Percentiles rank a stretch among this genome's conserved stretches.
Evolutionary conservation across 2,888 invertebrate species (phyloP).

Genomic region (Pollenia amentaria): DNA sequence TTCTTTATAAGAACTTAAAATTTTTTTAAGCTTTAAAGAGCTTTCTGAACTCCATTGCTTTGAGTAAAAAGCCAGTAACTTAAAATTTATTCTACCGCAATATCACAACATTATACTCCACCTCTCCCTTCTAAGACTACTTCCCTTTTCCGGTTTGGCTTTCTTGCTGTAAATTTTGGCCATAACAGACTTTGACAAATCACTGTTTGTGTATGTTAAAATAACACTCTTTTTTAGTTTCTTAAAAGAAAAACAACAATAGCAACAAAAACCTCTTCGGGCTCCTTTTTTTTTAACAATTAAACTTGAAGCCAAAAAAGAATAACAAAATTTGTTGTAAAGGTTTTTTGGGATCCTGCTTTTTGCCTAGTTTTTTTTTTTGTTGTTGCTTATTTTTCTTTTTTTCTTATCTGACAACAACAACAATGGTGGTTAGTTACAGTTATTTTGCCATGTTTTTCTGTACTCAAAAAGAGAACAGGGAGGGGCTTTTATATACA

Average conservation of each 20-base stretch:
- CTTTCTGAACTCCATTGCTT: background rate
- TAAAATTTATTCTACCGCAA: constrained; percentile 1
- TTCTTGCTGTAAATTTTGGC: constrained; percentile 32
- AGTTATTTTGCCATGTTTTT: constrained; percentile 39
- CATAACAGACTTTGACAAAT: constrained; percentile 67
- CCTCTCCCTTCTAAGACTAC: background rate
- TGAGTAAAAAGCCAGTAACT: background rate
- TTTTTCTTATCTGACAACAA: constrained; percentile 26
- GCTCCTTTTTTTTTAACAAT: constrained; percentile 12
- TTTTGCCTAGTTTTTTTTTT: background rate
- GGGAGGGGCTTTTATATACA: constrained; percentile 55
- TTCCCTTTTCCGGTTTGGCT: background rate
- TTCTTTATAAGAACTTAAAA: too few species aligned
- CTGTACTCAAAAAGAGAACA: background rate
- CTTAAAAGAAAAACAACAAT: constrained; percentile 9
- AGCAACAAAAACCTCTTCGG: constrained; percentile 7
- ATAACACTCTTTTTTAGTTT: constrained; percentile 45
- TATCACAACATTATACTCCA: constrained; percentile 1
- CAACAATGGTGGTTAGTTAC: constrained; percentile 62
- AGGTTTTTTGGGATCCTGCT: constrained; percentile 15
- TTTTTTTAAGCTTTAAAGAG: background rate
- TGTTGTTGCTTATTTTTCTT: background rate
- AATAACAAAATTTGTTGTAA: constrained; percentile 55
- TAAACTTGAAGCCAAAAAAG: constrained; percentile 37
- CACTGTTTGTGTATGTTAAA: constrained; percentile 65